Evolutionary conservation across 2,113 vertebrate species (phyloP), one percentile per base, ranked within the genome.

Genomic region (Oreochromis tanganicae): DNA sequence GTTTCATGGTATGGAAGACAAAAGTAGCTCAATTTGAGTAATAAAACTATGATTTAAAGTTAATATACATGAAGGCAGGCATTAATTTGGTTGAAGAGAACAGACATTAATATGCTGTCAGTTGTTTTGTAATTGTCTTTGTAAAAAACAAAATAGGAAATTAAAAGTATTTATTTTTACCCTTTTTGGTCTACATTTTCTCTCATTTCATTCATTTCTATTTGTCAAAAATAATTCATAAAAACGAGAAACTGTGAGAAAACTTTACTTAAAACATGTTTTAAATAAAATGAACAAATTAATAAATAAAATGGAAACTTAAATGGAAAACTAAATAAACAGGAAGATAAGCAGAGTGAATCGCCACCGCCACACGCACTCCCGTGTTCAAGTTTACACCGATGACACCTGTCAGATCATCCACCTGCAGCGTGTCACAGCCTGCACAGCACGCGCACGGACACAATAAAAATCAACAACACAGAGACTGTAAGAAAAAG

Each of bases 401-500:
- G 21, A 32, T 46, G 66, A 80, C 32, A 36, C 19, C 71, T 46
- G 55, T 11, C 1, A 55, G 81, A 81, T 19, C 2, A 54, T 63
- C 46, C 57, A 52, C 80, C 46, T 87, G 75, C 73, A 82, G 66
- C 10, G 46, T 50, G 13, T 84, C 10, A 13, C 66, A 80, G 32
- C 7, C 48, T 71, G 52, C 61, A 57, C 27, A 66, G 24, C 9
- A 12, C 57, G 43, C 84, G 59, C 85, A 55, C 17, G 55, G 68
- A 84, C 29, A 5, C 34, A 80, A 38, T 13, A 17, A 50, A 83
- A 54, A 81, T 52, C 85, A 89, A 57, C 85, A 75, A 66, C 82
- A 82, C 36, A 52, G 38, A 50, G 8, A 54, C 9, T 71, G 29
- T 3, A n/a, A 6, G 43, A 55, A 61, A 79, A 54, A 3, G 29